A percentile compares a stretch with the other conserved stretches of the same genome.
phyloP scores from a whole-genome alignment of 1,140 invertebrate genomes.

The Belonocnema kinseyi region DNA sequence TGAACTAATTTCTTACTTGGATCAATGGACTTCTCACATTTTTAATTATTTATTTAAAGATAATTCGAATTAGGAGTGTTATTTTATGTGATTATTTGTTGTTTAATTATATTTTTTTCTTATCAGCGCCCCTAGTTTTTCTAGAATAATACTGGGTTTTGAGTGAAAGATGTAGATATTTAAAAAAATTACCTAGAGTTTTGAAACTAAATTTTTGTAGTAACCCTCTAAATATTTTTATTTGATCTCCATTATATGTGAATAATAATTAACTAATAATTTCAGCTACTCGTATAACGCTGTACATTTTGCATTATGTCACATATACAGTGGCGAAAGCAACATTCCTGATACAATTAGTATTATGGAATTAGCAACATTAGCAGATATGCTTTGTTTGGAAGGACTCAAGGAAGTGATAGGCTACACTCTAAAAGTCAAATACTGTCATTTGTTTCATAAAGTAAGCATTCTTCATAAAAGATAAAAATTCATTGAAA shows the following conservation, averaged over 20 bases:
- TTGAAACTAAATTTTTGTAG: no score
- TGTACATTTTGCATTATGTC: conserved; percentile 92
- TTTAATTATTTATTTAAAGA: no score
- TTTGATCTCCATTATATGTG: conserved; percentile 23
- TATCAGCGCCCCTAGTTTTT: no score
- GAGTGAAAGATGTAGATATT: no score
- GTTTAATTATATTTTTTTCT: no score
- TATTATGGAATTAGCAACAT: conserved; percentile 88
- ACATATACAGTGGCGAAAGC: conserved; percentile 93
- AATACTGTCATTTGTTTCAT: conserved; percentile 94
- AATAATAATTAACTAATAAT: conserved; percentile 52
- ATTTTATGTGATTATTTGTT: no score
- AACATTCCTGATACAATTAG: conserved; percentile 89
- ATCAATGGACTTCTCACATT: no score
- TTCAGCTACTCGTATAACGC: conserved; percentile 86
- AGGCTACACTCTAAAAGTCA: conserved; percentile 88
- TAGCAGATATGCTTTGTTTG: conserved; percentile 91
- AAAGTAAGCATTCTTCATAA: conserved; percentile 76
- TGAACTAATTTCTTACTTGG: no score
- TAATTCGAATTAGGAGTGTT: no score
- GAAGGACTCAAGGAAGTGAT: conserved; percentile 94
- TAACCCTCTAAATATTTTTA: no score
- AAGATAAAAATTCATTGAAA: background rate
- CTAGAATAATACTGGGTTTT: no score
- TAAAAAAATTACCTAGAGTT: no score